phyloP scores from a whole-genome alignment of 2,888 invertebrate genomes.

The Plemyria rubiginata region DNA sequence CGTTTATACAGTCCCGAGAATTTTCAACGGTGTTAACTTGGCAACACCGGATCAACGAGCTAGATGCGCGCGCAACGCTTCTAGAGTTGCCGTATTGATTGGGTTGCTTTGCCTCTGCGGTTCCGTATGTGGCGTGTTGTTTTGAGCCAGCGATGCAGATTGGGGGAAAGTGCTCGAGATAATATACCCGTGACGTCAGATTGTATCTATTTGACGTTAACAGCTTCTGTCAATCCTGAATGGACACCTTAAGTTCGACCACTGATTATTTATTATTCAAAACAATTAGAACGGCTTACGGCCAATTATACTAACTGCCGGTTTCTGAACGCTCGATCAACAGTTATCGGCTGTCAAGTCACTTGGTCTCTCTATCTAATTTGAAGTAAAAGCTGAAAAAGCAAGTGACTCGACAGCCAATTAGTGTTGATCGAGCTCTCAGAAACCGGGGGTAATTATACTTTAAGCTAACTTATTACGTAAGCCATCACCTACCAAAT shows the following conservation, averaged over 20 bases:
- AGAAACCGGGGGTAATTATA: too few relatives aligned
- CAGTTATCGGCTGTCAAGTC: too few relatives aligned
- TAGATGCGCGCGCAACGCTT: conserved; percentile 30
- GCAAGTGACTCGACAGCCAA: too few relatives aligned
- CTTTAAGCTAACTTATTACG: too few relatives aligned
- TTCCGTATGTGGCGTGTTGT: conserved; percentile 46
- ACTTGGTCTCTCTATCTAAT: too few relatives aligned
- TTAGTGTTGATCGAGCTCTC: too few relatives aligned
- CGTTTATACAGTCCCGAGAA: conserved; percentile 13
- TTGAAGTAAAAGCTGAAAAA: too few relatives aligned
- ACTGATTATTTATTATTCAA: conserved; percentile 48
- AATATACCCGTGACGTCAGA: conserved; percentile 50
- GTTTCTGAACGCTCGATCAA: too few relatives aligned
- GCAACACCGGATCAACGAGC: conserved; percentile 36
- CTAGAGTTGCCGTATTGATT: conserved; percentile 53
- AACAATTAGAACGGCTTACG: too few relatives aligned
- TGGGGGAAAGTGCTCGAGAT: conserved; percentile 17
- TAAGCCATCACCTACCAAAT: too few relatives aligned
- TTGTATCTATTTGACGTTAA: conserved; percentile 46
- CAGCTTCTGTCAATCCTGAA: conserved; percentile 54
- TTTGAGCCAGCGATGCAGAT: conserved; percentile 41
- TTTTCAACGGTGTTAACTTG: conserved; percentile 33
- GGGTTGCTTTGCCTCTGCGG: conserved; percentile 54
- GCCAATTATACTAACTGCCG: too few relatives aligned
- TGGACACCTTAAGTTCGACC: conserved; percentile 50